Percentiles rank a stretch among this genome's conserved stretches.
Conservation (phyloP, 2,113 vertebrate genomes). For the Telmatochromis sp. region DNA sequence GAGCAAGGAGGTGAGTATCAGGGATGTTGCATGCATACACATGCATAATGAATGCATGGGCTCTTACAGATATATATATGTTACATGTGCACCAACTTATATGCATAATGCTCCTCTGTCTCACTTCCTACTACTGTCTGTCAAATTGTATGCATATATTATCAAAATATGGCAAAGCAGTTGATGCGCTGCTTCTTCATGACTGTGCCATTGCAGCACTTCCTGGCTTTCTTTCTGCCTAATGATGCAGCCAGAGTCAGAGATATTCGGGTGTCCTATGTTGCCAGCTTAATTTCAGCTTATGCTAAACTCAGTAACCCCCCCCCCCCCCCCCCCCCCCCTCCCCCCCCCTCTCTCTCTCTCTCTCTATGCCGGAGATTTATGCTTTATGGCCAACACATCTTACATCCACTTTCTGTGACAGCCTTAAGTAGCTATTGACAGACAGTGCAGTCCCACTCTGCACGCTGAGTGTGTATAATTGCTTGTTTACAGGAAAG, state of each 20-base stretch:
- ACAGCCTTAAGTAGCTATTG: constrained; percentile 65
- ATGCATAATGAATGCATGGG: not conserved
- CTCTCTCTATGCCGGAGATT: constrained; percentile 39
- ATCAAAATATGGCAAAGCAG: not conserved
- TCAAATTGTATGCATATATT: not conserved
- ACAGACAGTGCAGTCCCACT: constrained; percentile 52
- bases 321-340: fast-evolving
- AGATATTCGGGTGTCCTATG: constrained; percentile 55
- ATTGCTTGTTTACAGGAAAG: constrained; percentile 66
- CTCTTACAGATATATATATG: not conserved
- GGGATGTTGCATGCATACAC: not conserved
- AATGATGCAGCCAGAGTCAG: constrained; percentile 46
- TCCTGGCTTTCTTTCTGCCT: constrained; percentile 28
- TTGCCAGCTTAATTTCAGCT: constrained; percentile 69
- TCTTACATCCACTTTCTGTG: constrained; percentile 57
- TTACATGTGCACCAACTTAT: not conserved
- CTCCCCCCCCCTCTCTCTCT: not conserved
- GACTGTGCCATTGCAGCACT: constrained; percentile 26
- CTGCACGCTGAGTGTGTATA: constrained; percentile 53
- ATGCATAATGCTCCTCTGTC: not conserved
- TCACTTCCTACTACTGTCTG: constrained; percentile 5
- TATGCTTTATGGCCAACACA: constrained; percentile 44
- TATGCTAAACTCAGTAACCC: constrained; percentile 55
- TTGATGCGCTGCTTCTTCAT: constrained; percentile 17
- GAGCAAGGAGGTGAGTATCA: constrained; percentile 90